Conservation (phyloP, 2,797 vertebrate species). For the Gambusia yucatana region DNA sequence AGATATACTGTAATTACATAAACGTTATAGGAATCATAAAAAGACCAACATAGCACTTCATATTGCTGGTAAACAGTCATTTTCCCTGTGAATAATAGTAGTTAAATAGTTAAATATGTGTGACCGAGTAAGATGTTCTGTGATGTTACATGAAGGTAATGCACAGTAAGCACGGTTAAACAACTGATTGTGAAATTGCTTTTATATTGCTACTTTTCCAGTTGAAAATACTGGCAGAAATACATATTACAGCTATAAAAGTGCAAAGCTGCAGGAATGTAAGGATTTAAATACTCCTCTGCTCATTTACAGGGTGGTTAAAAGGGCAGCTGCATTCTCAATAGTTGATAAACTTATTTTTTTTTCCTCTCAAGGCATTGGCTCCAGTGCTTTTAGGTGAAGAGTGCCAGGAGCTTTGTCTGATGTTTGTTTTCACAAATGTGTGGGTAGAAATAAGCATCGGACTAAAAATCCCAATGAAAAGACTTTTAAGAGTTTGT, state of each 20-base stretch:
- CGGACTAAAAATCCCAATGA: conserved; percentile 68
- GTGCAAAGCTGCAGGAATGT: conserved; percentile 27
- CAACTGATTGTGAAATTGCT: neutral
- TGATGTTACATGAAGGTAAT: neutral
- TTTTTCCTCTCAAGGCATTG: conserved; percentile 33
- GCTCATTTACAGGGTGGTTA: conserved; percentile 25
- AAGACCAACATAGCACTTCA: neutral
- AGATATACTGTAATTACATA: neutral
- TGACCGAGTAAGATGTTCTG: neutral
- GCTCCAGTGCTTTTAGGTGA: conserved; percentile 32
- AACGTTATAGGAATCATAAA: neutral
- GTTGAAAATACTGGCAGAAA: conserved; percentile 15
- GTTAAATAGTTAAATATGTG: neutral
- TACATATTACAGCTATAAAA: conserved; percentile 17
- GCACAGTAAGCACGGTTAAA: neutral
- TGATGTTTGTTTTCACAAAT: conserved; percentile 77
- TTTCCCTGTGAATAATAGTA: neutral
- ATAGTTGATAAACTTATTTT: conserved; percentile 33
- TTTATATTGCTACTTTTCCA: conserved; percentile 7
- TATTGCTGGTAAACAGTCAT: neutral
- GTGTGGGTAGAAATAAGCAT: conserved; percentile 67
- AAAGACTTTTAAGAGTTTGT: conserved; percentile 76
- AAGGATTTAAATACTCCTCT: conserved; percentile 13
- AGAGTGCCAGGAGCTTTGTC: conserved; percentile 52
- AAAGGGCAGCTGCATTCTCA: conserved; percentile 28